These are phyloP conservation scores for Drosophila mojavensis DNA, from an alignment of 1,140 invertebrate genomes.

Conservation along the genomic window DNA sequence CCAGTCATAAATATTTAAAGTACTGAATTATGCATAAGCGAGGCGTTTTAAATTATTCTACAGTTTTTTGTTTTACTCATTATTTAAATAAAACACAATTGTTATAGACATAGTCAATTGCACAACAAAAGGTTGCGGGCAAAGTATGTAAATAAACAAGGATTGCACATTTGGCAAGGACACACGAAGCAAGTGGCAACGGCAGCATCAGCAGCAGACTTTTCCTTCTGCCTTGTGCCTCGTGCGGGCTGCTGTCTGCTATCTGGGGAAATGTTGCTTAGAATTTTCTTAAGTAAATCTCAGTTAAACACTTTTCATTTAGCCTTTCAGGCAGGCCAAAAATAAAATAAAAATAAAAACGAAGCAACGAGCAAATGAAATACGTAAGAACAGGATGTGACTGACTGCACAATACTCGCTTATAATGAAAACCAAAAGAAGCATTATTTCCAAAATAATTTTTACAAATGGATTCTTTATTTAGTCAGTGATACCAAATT, in stretches of 20 bases:
- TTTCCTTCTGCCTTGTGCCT: background rate
- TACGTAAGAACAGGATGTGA: background rate
- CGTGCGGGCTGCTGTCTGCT: conserved; percentile 14
- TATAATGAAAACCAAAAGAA: no score
- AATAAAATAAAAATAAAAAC: conserved; percentile 2
- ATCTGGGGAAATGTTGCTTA: conserved; percentile 60
- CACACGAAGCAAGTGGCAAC: background rate
- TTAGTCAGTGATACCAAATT: no score
- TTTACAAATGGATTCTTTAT: no score
- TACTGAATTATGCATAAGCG: conserved; percentile 14
- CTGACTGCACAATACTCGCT: no score
- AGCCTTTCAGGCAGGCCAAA: conserved; percentile 32
- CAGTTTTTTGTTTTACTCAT: background rate
- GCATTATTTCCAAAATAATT: no score
- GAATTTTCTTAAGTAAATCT: conserved; percentile 72
- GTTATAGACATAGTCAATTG: conserved; percentile 23
- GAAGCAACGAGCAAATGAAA: conserved; percentile 15
- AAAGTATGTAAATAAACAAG: conserved; percentile 32
- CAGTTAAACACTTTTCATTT: conserved; percentile 66
- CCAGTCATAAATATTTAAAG: conserved; percentile 24
- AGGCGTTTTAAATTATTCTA: conserved; percentile 11
- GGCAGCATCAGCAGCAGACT: conserved; percentile 1
- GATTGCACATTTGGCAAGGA: conserved; percentile 33
- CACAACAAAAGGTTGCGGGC: conserved; percentile 12
- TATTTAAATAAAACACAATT: conserved; percentile 19